Percentiles rank a stretch among this genome's conserved stretches.
phyloP scores from a whole-genome alignment of 92 coral and sea anemone species.

The Paramuricea clavata region DNA sequence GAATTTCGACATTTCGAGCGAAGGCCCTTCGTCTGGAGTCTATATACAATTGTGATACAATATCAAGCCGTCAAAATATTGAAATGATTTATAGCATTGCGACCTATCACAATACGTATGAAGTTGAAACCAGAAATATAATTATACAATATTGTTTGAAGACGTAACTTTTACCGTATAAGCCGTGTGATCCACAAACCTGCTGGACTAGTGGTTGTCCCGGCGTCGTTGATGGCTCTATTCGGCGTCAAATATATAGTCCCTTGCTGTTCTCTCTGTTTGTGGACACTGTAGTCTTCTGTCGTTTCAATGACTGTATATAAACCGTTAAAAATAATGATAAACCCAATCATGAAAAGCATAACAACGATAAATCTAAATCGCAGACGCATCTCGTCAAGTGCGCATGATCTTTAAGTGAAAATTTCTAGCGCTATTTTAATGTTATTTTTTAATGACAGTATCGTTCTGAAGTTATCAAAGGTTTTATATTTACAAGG shows the following conservation, averaged over 20 bases:
- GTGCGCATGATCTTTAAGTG: not conserved
- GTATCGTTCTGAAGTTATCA: not conserved
- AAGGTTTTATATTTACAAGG: not conserved
- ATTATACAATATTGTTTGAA: no score
- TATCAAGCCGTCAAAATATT: not conserved
- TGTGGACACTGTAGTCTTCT: not conserved
- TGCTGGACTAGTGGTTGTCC: not conserved
- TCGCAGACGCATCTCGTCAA: constrained; percentile 25
- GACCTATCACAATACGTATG: no score
- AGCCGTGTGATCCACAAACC: not conserved
- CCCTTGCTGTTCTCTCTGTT: not conserved
- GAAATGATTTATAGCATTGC: no score
- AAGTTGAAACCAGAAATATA: no score
- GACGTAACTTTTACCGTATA: no score
- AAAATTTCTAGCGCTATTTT: not conserved
- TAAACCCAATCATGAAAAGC: not conserved
- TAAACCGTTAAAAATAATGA: constrained; percentile 14
- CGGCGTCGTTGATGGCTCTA: not conserved
- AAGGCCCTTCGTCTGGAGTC: no score
- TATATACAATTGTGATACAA: not conserved
- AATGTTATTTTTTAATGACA: not conserved
- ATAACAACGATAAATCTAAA: not conserved
- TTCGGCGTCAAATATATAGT: not conserved
- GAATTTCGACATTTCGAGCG: no score
- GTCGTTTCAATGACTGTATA: not conserved